Conservation (phyloP, 2,797 vertebrate genomes). For the Nothura maculosa region DNA sequence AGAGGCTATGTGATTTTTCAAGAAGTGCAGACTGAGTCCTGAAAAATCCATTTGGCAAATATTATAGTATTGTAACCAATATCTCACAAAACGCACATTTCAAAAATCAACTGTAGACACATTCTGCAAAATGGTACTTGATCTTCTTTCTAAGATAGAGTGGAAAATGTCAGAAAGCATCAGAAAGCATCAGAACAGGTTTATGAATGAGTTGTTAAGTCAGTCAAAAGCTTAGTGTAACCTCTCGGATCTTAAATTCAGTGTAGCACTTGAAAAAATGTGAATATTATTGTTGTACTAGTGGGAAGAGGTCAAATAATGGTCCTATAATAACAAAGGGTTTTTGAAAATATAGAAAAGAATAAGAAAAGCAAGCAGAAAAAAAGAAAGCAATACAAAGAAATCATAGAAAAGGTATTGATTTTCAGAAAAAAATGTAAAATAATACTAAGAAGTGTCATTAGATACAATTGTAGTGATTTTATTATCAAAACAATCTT, state of each 20-base stretch:
- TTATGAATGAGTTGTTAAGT: neutral
- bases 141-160: neutral
- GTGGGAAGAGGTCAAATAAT: neutral
- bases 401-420: neutral
- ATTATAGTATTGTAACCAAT: fast-evolving
- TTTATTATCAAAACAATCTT: neutral
- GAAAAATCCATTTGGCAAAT: neutral
- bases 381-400: neutral
- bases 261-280: neutral
- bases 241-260: neutral
- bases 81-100: neutral
- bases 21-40: neutral
- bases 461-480: neutral
- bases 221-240: neutral
- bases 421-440: neutral
- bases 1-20: neutral
- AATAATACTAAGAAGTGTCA: neutral
- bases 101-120: neutral
- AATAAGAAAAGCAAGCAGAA: neutral
- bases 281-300: neutral
- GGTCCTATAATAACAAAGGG: neutral
- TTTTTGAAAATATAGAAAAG: neutral
- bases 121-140: neutral
- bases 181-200: neutral
- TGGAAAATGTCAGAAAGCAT: neutral